Percentiles rank a stretch among this genome's conserved stretches.
Evolutionary conservation across 2,113 vertebrate genomes (phyloP).

Genomic region (Probosciger aterrimus): DNA sequence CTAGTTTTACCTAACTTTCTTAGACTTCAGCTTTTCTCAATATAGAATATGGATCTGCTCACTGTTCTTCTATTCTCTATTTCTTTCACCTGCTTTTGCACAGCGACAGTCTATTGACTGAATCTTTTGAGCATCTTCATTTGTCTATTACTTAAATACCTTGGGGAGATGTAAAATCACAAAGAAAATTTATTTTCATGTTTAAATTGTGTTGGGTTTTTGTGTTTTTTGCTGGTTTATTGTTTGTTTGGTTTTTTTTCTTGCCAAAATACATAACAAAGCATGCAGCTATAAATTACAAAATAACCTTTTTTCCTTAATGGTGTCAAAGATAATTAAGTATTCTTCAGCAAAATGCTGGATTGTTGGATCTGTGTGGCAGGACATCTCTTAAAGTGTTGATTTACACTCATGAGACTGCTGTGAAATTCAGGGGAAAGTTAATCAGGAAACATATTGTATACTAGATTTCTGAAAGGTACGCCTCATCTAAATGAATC

Average conservation of each 20-base stretch:
- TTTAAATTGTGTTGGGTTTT: not conserved
- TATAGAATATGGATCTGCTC: not conserved
- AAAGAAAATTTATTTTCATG: not conserved
- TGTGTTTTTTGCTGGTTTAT: not conserved
- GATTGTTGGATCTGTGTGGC: not conserved
- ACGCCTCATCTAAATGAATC: fast-evolving
- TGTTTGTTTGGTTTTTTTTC: not conserved
- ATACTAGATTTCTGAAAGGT: not conserved
- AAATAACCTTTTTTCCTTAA: not conserved
- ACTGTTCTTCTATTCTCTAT: not conserved
- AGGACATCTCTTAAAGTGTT: not conserved
- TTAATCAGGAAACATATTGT: not conserved
- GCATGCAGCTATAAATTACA: not conserved
- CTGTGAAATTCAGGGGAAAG: not conserved
- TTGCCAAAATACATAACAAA: not conserved
- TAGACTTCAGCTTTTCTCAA: not conserved
- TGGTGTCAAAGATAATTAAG: not conserved
- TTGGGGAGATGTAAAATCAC: not conserved
- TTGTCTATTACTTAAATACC: not conserved
- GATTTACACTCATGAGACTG: not conserved
- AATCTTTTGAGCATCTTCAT: not conserved
- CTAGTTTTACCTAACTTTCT: not conserved
- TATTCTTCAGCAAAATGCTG: not conserved
- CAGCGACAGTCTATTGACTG: not conserved
- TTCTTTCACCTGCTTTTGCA: not conserved